phyloP scores from a whole-genome alignment of 1,140 invertebrate genomes.

The Nephotettix cincticeps region DNA sequence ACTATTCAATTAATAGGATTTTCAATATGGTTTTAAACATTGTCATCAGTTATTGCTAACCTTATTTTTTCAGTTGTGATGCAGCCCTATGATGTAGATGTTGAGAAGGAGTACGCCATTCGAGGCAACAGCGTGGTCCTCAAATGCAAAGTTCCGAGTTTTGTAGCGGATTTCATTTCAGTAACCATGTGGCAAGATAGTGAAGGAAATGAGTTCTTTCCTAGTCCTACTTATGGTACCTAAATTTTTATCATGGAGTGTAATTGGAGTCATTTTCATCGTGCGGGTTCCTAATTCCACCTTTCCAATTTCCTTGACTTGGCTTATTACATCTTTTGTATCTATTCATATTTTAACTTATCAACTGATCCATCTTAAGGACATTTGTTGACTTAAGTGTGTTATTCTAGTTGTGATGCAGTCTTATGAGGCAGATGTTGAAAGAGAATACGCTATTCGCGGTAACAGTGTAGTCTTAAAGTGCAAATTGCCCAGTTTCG shows the following conservation, averaged over 20 bases:
- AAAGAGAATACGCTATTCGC: conserved; percentile 91
- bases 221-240: conserved; percentile 34
- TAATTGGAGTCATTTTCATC: background rate
- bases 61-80: conserved; percentile 63
- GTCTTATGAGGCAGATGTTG: conserved; percentile 79
- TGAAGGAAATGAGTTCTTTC: conserved; percentile 34
- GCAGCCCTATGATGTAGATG: conserved; percentile 79
- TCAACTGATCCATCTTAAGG: no score
- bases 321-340: no score
- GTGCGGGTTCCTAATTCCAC: background rate
- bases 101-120: conserved; percentile 93
- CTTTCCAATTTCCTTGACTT: no score
- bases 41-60: background rate
- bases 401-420: conserved; percentile 69
- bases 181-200: conserved; percentile 77
- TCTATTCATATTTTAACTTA: no score
- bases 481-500: conserved; percentile 92
- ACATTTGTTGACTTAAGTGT: no score
- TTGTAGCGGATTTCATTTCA: conserved; percentile 88
- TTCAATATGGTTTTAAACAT: no score
- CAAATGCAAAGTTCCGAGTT: conserved; percentile 92
- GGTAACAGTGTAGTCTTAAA: conserved; percentile 90
- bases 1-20: no score
- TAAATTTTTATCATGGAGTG: background rate
- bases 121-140: conserved; percentile 87